Evolutionary conservation across 1,140 invertebrate species (phyloP).

Genomic region (Drosophila baimaii): DNA sequence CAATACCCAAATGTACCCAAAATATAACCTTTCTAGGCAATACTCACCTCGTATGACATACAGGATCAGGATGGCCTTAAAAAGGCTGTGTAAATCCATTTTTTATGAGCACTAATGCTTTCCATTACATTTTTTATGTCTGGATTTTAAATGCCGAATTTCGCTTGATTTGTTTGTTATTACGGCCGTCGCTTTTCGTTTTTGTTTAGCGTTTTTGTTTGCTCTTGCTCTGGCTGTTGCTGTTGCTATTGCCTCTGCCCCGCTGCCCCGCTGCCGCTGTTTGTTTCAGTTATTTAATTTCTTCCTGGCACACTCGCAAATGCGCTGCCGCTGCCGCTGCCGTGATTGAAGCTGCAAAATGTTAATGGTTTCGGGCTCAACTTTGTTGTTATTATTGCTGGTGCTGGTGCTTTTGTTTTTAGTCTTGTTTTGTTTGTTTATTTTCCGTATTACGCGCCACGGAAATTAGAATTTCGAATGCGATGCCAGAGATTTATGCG

Average conservation of each 20-base stretch:
- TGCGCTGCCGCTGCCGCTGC: conserved; percentile 10
- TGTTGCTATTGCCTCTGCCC: neutral
- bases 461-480: conserved; percentile 61
- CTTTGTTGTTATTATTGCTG: conserved; percentile 32
- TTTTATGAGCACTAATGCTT: conserved; percentile 83
- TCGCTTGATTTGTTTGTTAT: conserved; percentile 62
- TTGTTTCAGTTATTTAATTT: conserved; percentile 61
- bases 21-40: neutral
- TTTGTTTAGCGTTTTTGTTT: conserved; percentile 23
- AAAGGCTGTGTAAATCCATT: conserved; percentile 84
- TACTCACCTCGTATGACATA: conserved; percentile 83
- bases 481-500: conserved; percentile 38
- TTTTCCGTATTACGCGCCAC: conserved; percentile 55
- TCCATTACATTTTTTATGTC: conserved; percentile 84
- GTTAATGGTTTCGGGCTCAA: conserved; percentile 60
- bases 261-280: conserved; percentile 28
- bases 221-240: conserved; percentile 4
- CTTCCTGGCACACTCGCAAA: conserved; percentile 24
- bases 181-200: conserved; percentile 19
- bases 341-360: conserved; percentile 65
- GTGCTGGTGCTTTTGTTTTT: conserved; percentile 32
- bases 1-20: neutral
- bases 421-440: conserved; percentile 46
- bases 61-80: conserved; percentile 84
- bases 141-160: conserved; percentile 75